These are phyloP conservation scores for Stichodactyla mertensii DNA, from an alignment of 64 coral and sea anemone genomes.

Conservation along the genomic window DNA sequence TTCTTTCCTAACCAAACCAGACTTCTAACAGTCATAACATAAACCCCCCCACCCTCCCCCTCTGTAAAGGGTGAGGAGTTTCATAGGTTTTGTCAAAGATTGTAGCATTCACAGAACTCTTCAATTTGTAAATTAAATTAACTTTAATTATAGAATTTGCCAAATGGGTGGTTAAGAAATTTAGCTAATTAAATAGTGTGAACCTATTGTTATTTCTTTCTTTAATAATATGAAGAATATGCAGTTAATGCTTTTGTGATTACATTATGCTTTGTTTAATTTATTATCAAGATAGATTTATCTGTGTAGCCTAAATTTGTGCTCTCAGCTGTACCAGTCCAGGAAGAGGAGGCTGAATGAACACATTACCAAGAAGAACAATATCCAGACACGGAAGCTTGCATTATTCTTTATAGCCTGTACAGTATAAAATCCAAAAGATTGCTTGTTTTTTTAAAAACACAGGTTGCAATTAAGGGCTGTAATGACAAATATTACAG, in stretches of 20 bases:
- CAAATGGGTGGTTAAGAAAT: neutral
- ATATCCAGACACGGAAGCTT: constrained; percentile 95
- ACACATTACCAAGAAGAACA: constrained; percentile 98
- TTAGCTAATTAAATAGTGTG: neutral
- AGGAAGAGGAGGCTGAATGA: constrained; percentile 88
- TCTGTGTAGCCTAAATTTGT: neutral
- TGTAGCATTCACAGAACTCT: neutral
- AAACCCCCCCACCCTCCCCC: no score
- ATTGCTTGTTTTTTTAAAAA: neutral
- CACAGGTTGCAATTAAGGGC: no score
- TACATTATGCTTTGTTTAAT: no score
- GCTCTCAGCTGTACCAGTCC: constrained; percentile 82
- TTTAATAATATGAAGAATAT: no score
- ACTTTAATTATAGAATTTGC: neutral
- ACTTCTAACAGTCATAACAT: no score
- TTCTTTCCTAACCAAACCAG: no score
- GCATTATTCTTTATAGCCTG: constrained; percentile 99
- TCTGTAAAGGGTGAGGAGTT: no score
- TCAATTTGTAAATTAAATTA: constrained; percentile 1
- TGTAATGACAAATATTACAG: no score
- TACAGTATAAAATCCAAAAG: neutral
- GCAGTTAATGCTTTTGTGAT: no score
- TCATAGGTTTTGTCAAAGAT: no score
- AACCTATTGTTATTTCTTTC: no score
- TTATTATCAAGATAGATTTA: neutral